phyloP scores from a whole-genome alignment of 2,797 vertebrate genomes.

The Aphelocoma californica region DNA sequence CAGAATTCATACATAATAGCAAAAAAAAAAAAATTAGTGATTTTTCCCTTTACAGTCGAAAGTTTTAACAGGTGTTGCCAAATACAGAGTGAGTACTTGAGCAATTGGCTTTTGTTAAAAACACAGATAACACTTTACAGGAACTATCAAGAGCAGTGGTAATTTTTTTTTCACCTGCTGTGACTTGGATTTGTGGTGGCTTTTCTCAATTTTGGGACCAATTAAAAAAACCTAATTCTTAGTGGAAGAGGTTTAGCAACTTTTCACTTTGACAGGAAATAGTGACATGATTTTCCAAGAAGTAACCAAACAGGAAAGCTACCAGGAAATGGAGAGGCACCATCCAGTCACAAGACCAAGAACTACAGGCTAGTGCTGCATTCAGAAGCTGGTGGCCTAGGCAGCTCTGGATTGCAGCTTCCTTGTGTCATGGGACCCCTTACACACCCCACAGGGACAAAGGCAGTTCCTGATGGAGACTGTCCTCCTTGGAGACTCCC shows the following conservation, averaged over 20 bases:
- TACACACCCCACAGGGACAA: background rate
- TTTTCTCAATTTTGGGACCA: background rate
- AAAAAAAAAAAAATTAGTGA: background rate
- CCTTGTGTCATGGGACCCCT: rapidly evolving
- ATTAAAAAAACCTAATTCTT: background rate
- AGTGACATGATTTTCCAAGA: background rate
- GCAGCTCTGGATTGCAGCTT: background rate
- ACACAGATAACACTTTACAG: background rate
- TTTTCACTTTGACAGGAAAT: background rate
- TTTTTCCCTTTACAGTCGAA: background rate
- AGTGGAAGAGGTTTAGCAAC: background rate
- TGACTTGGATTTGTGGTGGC: background rate
- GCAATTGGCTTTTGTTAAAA: background rate
- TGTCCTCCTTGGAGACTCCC: background rate
- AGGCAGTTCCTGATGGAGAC: background rate
- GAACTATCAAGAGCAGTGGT: background rate
- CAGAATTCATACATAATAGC: background rate
- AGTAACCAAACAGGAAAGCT: background rate
- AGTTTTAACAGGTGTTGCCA: background rate
- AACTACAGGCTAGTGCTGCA: background rate
- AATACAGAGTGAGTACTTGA: background rate
- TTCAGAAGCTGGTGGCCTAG: background rate
- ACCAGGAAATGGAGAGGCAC: background rate
- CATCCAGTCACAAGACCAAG: background rate
- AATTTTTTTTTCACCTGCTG: background rate